phyloP scores from a whole-genome alignment of 2,888 invertebrate species.

The Caenorhabditis sp. region DNA sequence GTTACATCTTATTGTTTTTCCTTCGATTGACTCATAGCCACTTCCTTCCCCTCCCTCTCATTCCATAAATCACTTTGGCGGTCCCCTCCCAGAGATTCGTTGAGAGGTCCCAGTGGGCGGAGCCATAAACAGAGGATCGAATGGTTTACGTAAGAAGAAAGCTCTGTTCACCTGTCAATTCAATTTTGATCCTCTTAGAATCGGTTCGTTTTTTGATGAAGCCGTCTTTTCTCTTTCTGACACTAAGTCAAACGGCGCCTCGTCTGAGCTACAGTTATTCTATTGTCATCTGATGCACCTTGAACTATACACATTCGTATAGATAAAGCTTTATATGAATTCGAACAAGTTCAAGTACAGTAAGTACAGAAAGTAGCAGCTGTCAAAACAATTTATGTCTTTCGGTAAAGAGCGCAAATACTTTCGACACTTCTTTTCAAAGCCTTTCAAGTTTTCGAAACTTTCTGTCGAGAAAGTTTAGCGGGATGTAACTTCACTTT shows the following conservation, averaged over 20 bases:
- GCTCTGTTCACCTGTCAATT: slow-evolving; percentile 32
- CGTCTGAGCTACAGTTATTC: slow-evolving; percentile 38
- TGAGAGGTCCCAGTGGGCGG: slow-evolving; percentile 7
- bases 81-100: background rate
- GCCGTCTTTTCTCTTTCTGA: background rate
- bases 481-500: no score
- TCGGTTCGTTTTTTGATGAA: slow-evolving; percentile 21
- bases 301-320: slow-evolving; percentile 8
- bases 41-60: slow-evolving; percentile 1
- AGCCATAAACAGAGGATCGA: background rate
- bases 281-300: slow-evolving; percentile 22
- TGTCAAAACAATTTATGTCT: slow-evolving; percentile 22
- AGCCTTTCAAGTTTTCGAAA: background rate
- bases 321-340: background rate
- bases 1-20: slow-evolving; percentile 23
- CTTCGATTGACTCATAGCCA: slow-evolving; percentile 23
- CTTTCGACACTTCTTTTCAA: background rate
- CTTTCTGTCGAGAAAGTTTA: background rate
- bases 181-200: slow-evolving; percentile 33
- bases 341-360: background rate
- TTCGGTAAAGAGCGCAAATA: background rate
- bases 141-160: background rate
- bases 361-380: slow-evolving; percentile 6
- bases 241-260: slow-evolving; percentile 28
- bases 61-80: slow-evolving; percentile 33